Percentiles rank a stretch among this genome's conserved stretches.
phyloP scores from a whole-genome alignment of 2,797 vertebrate species.

The Hoplostethus atlanticus region DNA sequence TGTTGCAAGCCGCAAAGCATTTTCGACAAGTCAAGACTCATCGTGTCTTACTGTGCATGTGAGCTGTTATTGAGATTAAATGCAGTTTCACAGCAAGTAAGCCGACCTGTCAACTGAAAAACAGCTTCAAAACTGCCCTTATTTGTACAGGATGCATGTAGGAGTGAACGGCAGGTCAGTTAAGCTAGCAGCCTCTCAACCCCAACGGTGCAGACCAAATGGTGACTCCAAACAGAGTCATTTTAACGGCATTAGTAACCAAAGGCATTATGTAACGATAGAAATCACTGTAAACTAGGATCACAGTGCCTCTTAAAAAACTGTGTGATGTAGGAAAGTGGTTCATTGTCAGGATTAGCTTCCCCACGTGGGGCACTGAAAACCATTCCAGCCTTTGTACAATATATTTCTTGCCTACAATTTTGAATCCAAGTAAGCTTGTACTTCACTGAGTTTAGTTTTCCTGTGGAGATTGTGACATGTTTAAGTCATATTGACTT shows the following conservation, averaged over 20 bases:
- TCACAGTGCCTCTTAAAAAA: constrained; percentile 40
- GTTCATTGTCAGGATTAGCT: constrained; percentile 10
- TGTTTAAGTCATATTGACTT: constrained; percentile 87
- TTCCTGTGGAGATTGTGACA: constrained; percentile 57
- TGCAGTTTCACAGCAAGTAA: constrained; percentile 27
- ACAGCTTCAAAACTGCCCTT: constrained; percentile 12
- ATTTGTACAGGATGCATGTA: constrained; percentile 13
- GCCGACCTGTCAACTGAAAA: constrained; percentile 13
- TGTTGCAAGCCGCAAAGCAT: constrained; percentile 50
- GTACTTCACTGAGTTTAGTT: constrained; percentile 54
- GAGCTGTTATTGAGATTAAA: constrained; percentile 17
- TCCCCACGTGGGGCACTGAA: constrained; percentile 16
- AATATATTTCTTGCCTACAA: constrained; percentile 46
- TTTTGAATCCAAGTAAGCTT: constrained; percentile 50
- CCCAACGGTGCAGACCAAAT: constrained; percentile 69
- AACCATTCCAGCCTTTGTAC: constrained; percentile 65
- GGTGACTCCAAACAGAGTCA: constrained; percentile 41
- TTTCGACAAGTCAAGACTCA: constrained; percentile 66
- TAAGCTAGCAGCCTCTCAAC: constrained; percentile 29
- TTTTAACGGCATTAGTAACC: constrained; percentile 56
- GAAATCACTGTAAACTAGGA: constrained; percentile 55
- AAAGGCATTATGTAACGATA: constrained; percentile 62
- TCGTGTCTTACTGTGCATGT: constrained; percentile 20
- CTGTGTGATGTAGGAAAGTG: constrained; percentile 27
- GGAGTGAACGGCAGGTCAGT: constrained; percentile 23